Conservation (phyloP, 2,797 vertebrate genomes). For the Anguilla obscura region DNA sequence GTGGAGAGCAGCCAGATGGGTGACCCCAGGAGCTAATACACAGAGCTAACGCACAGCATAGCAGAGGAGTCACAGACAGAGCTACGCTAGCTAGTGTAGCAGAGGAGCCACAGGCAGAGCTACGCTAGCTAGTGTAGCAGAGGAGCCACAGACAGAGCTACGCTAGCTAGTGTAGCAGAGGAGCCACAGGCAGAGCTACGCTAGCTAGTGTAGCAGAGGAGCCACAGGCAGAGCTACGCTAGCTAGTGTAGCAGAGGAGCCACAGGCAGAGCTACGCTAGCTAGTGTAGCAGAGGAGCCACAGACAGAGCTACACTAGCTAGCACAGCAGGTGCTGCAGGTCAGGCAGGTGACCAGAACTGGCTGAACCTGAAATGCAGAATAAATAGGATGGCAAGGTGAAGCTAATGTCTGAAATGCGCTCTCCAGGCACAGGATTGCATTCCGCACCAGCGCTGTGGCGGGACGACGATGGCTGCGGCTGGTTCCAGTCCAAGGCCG, state of each 20-base stretch:
- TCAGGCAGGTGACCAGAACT: not conserved
- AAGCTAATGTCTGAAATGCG: not conserved
- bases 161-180: no score
- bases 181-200: no score
- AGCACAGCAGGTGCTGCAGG: not conserved
- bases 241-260: no score
- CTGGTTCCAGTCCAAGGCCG: no score
- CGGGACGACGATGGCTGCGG: no score
- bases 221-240: no score
- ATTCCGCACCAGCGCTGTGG: no score
- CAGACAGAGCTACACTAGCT: not conserved
- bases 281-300: no score
- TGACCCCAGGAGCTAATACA: not conserved
- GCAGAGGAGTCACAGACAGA: not conserved
- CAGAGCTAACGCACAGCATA: no score
- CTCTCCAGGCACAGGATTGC: not conserved
- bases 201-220: no score
- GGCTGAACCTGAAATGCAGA: not conserved
- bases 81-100: not conserved
- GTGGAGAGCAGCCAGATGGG: not conserved
- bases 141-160: no score
- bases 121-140: not conserved
- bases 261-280: no score
- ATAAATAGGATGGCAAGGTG: not conserved
- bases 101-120: not conserved